These are phyloP conservation scores for Artemisiospiza belli DNA, from an alignment of 2,113 vertebrate genomes.

Conservation along the genomic window DNA sequence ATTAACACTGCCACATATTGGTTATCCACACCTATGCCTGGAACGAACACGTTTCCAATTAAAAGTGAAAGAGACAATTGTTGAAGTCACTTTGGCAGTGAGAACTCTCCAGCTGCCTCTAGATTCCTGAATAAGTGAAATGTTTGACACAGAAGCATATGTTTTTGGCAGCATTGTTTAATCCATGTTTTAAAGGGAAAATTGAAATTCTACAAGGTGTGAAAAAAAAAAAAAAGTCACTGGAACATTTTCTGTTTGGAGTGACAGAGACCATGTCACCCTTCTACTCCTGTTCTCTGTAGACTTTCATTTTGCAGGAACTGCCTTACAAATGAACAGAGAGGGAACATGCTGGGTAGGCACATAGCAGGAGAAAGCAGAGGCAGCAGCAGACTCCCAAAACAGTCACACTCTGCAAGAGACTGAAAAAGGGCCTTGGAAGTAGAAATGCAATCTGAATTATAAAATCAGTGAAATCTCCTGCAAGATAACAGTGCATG, in stretches of 20 bases:
- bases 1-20: neutral
- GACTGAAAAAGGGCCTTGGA: neutral
- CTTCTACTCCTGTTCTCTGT: conserved; percentile 56
- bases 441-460: neutral
- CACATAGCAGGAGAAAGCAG: neutral
- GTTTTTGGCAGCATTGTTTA: conserved; percentile 77
- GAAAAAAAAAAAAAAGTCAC: conserved; percentile 60
- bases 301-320: conserved; percentile 64
- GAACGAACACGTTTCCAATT: conserved; percentile 48
- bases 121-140: conserved; percentile 74
- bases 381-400: neutral
- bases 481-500: neutral
- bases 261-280: conserved; percentile 48
- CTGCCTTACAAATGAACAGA: conserved; percentile 36
- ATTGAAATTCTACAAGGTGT: conserved; percentile 77
- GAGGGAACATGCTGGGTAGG: neutral
- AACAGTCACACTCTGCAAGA: neutral
- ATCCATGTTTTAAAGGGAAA: conserved; percentile 75
- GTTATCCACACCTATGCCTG: conserved; percentile 38
- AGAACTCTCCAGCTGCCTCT: conserved; percentile 67
- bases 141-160: conserved; percentile 79
- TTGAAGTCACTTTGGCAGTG: conserved; percentile 54
- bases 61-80: conserved; percentile 67
- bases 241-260: conserved; percentile 63
- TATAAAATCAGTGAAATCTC: neutral